phyloP scores from a whole-genome alignment of 2,113 vertebrate species.

The Pedetes capensis region DNA sequence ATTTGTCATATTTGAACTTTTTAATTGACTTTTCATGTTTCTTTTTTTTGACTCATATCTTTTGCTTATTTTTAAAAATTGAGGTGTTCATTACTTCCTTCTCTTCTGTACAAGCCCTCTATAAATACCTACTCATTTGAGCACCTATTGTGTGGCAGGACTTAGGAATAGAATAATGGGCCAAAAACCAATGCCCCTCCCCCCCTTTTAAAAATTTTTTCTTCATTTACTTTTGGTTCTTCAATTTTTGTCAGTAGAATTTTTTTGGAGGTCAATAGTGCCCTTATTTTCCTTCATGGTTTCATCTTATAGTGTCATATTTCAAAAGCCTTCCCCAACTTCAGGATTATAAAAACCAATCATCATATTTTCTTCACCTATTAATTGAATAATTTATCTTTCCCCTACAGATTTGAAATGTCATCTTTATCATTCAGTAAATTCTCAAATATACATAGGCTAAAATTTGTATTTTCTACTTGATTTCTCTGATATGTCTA shows the following conservation, averaged over 20 bases:
- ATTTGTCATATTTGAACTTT: not conserved
- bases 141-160: not conserved
- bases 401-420: constrained; percentile 60
- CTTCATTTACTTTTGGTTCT: not conserved
- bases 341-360: constrained; percentile 41
- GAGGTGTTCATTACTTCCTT: not conserved
- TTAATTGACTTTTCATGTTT: not conserved
- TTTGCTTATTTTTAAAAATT: constrained; percentile 23
- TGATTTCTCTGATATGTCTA: constrained; percentile 42
- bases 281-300: not conserved
- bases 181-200: not conserved
- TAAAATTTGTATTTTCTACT: constrained; percentile 62
- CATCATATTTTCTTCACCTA: constrained; percentile 24
- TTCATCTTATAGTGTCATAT: not conserved
- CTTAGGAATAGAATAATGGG: not conserved
- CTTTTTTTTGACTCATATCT: not conserved
- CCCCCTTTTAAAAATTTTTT: not conserved
- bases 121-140: not conserved
- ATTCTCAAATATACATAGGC: constrained; percentile 33
- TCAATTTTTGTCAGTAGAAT: not conserved
- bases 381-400: constrained; percentile 69
- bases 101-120: not conserved
- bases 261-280: not conserved
- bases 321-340: constrained; percentile 3
- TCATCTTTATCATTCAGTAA: constrained; percentile 51